Percentiles rank a stretch among this genome's conserved stretches.
These are phyloP conservation scores for Pemphredon lugubris DNA, from an alignment of 2,888 invertebrate species.

Conservation along the genomic window DNA sequence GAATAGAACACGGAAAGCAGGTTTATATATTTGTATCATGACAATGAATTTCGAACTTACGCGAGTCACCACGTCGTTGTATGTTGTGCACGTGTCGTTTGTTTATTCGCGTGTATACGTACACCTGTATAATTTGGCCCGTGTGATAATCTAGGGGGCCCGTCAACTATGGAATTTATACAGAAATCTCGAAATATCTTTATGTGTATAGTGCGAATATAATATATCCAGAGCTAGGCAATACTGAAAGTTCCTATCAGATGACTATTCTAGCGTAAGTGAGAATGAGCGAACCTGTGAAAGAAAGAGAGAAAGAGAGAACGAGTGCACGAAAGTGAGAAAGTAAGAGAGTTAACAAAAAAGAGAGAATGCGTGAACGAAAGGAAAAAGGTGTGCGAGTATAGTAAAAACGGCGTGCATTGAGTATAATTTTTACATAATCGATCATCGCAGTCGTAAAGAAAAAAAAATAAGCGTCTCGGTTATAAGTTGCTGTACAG, in stretches of 20 bases:
- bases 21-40: too few species aligned
- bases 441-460: conserved; percentile 33
- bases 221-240: conserved; percentile 81
- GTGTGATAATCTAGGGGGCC: conserved; percentile 80
- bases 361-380: not conserved
- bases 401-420: conserved; percentile 24
- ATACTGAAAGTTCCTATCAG: conserved; percentile 81
- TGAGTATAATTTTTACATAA: conserved; percentile 37
- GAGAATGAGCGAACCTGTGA: conserved; percentile 53
- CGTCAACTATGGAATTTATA: conserved; percentile 63
- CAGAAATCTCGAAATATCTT: conserved; percentile 57
- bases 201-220: conserved; percentile 68
- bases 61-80: conserved; percentile 48
- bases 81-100: conserved; percentile 63
- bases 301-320: conserved; percentile 33
- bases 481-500: conserved; percentile 71
- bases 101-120: conserved; percentile 49
- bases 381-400: conserved; percentile 42
- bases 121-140: conserved; percentile 70
- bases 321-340: conserved; percentile 38
- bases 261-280: conserved; percentile 78
- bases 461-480: conserved; percentile 28
- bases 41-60: conserved; percentile 57
- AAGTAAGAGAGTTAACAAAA: not conserved
- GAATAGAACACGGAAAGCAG: too few species aligned